Evolutionary conservation across 2,113 vertebrate genomes (phyloP), one percentile per base, ranked within the genome.

Genomic region (Nematolebias whitei): DNA sequence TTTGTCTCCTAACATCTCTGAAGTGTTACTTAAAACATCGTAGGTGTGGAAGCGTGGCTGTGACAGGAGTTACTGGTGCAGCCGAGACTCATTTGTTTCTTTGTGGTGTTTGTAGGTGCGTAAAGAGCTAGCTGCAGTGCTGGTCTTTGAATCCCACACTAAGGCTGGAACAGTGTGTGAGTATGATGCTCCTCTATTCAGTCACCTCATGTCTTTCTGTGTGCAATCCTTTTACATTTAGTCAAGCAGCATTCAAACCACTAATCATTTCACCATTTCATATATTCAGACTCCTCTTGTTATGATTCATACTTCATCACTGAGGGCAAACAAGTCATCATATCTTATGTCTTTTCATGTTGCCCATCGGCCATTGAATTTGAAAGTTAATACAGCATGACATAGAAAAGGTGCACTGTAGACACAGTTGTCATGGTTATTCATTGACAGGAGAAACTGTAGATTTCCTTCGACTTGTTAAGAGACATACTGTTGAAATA

Each of bases 81-180:
- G 9, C 23, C 20, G 14, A 13, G 12, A 26, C 24, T 71, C 6
- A 43, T 32, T 50, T 68, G 4, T 71, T 40, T 16, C 40, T n/a
- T 41, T 45, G 61, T 38, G 82, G 39, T 72, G n/a, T 52, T 61
- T 65, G 1, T 84, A 99, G 97, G 96, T 99, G 63, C 96, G 96
- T 68, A 92, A 95, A 79, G 96, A 99, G 76, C 84, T 98, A 86
- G 96, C 97, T 0, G 88, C 96, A 0, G 95, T 98, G 78, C 84
- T 99, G 89, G 92, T 96, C 77, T 99, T 98, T 32, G 97, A 99
- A 80, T 94, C 96, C 0, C 95, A 96, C 45, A 86, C 91, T 77
- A 94, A 96, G 29, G 94, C 95, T 0, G 97, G 96, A 79, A 97
- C 96, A 16, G 96, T 98, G 63, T 80, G 97, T 98, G 91, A 97